A percentile compares a stretch with the other conserved stretches of the same genome.
These are phyloP conservation scores for Gymnoscelis rufifasciata DNA, from an alignment of 2,888 invertebrate species.

Conservation along the genomic window DNA sequence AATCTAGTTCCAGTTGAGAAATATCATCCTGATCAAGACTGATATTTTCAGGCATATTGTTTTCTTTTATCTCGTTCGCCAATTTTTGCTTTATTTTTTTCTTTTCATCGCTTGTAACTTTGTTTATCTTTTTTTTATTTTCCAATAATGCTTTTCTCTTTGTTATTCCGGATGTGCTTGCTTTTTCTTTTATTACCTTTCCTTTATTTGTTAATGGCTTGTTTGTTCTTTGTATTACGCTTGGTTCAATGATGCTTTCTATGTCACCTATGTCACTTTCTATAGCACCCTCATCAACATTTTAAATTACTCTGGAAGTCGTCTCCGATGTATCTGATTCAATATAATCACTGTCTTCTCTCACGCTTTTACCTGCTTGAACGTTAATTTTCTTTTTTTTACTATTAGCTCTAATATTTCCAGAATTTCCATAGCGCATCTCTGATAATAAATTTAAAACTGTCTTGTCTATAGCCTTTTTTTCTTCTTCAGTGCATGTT, in stretches of 20 bases:
- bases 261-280: not conserved
- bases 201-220: not conserved
- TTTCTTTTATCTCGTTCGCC: not conserved
- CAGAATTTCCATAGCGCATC: slow-evolving; percentile 2
- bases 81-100: not conserved
- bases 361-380: slow-evolving; percentile 1
- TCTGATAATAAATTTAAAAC: slow-evolving; percentile 1
- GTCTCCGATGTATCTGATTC: not conserved
- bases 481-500: slow-evolving; percentile 1
- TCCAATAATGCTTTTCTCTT: not conserved
- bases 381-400: slow-evolving; percentile 2
- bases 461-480: not conserved
- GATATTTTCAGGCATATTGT: not conserved
- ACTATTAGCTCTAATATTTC: slow-evolving; percentile 1
- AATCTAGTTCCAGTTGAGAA: no score
- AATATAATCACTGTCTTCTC: slow-evolving; percentile 2
- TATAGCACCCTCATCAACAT: no score
- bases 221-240: not conserved
- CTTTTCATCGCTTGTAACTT: not conserved
- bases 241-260: slow-evolving; percentile 1
- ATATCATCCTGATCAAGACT: slow-evolving; percentile 2
- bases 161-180: no score
- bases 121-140: not conserved
- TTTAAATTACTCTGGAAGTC: not conserved
- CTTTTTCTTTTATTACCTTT: no score